Evolutionary conservation across 2,113 vertebrate genomes (phyloP).

Genomic region (Calonectris borealis): DNA sequence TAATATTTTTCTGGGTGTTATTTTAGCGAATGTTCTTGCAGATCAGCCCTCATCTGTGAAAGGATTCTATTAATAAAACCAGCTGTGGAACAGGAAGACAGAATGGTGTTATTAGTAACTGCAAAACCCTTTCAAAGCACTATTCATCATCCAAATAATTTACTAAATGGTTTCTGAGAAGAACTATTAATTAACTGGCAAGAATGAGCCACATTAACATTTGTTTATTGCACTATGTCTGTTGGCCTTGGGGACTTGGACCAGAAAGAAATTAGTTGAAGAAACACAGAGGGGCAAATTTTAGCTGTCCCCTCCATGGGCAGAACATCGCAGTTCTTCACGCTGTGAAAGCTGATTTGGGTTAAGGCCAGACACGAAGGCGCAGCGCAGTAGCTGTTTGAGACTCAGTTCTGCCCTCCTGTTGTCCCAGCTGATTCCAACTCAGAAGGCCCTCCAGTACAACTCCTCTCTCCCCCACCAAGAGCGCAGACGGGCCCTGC

Average conservation of each 20-base stretch:
- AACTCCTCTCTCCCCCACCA: neutral
- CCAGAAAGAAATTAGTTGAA: neutral
- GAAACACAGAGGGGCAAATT: neutral
- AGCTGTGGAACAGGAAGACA: slow-evolving; percentile 38
- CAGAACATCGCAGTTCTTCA: neutral
- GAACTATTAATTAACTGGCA: slow-evolving; percentile 60
- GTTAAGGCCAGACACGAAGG: neutral
- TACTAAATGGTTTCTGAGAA: slow-evolving; percentile 60
- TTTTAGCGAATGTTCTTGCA: slow-evolving; percentile 15
- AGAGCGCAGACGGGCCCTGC: too few relatives aligned
- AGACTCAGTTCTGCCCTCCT: neutral
- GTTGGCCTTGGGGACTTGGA: neutral
- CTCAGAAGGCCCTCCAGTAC: neutral
- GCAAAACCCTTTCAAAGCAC: slow-evolving; percentile 52
- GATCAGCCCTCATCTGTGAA: neutral
- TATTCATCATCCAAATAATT: slow-evolving; percentile 59
- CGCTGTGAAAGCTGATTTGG: neutral
- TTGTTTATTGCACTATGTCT: neutral
- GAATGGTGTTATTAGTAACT: slow-evolving; percentile 46
- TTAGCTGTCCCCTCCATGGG: neutral
- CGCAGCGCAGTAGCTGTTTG: neutral
- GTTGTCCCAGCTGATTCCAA: neutral
- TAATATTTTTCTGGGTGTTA: neutral
- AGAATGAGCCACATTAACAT: slow-evolving; percentile 23
- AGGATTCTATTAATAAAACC: slow-evolving; percentile 60